These are phyloP conservation scores for Amblyopsis hoosieri DNA, from an alignment of 2,797 vertebrate genomes.

Conservation along the genomic window DNA sequence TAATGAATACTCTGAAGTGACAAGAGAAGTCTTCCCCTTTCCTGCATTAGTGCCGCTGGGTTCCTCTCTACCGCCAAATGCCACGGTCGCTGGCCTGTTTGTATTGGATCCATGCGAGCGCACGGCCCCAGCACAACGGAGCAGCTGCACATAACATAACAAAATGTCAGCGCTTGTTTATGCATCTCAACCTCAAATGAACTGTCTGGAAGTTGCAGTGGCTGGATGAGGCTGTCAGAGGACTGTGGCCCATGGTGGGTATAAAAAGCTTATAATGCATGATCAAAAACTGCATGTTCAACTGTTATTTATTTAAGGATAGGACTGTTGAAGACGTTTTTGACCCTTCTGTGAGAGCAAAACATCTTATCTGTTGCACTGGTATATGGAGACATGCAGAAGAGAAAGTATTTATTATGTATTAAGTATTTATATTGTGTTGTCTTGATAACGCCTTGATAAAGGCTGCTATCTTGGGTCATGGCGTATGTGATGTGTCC, in stretches of 20 bases:
- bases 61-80: no score
- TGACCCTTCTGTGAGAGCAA: slow-evolving; percentile 42
- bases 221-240: slow-evolving; percentile 1
- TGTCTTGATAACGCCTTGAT: slow-evolving; percentile 27
- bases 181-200: slow-evolving; percentile 26
- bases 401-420: slow-evolving; percentile 10
- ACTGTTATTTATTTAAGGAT: slow-evolving; percentile 4
- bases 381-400: slow-evolving; percentile 7
- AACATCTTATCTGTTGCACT: slow-evolving; percentile 22
- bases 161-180: slow-evolving; percentile 1
- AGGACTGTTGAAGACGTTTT: slow-evolving; percentile 1
- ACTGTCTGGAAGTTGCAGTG: slow-evolving; percentile 24
- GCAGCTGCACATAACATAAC: slow-evolving; percentile 36
- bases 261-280: slow-evolving; percentile 33
- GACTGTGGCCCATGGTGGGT: slow-evolving; percentile 1
- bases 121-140: slow-evolving; percentile 2
- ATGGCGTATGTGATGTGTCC: slow-evolving; percentile 50
- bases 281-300: slow-evolving; percentile 33
- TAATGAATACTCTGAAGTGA: slow-evolving; percentile 8
- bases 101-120: no score
- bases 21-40: no score
- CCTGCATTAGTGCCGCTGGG: no score
- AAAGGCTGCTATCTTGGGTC: slow-evolving; percentile 65
- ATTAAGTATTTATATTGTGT: slow-evolving; percentile 41
- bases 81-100: no score